Conservation (phyloP, 2,113 vertebrate species). For the Rutilus rutilus region DNA sequence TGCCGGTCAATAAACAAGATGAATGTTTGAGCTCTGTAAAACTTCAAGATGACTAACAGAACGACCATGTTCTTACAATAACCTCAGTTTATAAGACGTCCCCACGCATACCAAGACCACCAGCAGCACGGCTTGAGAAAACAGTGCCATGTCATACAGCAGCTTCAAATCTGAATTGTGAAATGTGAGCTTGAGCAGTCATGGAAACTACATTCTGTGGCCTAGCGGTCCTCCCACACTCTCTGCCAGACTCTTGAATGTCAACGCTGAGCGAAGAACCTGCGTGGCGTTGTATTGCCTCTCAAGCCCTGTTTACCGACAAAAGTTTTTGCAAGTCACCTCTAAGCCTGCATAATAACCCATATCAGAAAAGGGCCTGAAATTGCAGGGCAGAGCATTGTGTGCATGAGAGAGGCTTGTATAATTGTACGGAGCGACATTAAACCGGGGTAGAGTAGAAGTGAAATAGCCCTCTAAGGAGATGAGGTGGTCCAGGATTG, state of each 20-base stretch:
- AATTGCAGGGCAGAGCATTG: constrained; percentile 36
- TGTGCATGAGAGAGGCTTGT: constrained; percentile 35
- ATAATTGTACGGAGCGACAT: constrained; percentile 41
- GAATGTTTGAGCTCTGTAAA: constrained; percentile 6
- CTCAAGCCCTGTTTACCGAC: background rate
- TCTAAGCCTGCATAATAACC: constrained; percentile 45
- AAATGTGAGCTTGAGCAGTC: constrained; percentile 34
- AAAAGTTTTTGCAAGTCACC: constrained; percentile 42
- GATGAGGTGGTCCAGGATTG: constrained; percentile 17
- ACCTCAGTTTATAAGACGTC: background rate
- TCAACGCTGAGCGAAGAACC: constrained; percentile 10
- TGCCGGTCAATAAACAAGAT: background rate
- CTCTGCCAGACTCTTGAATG: constrained; percentile 15
- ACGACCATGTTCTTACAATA: background rate
- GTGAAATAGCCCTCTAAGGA: constrained; percentile 36
- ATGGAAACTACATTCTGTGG: constrained; percentile 2
- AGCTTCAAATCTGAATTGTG: constrained; percentile 30
- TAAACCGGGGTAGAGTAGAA: constrained; percentile 15
- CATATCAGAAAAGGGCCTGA: constrained; percentile 37
- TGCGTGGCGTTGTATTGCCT: background rate
- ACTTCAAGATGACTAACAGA: background rate
- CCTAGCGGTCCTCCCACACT: constrained; percentile 25
- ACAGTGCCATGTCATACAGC: constrained; percentile 16
- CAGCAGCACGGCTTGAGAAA: background rate
- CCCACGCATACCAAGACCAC: background rate